A percentile compares a stretch with the other conserved stretches of the same genome.
phyloP scores from a whole-genome alignment of 2,797 vertebrate genomes.

The Hippopotamyrus pictus region DNA sequence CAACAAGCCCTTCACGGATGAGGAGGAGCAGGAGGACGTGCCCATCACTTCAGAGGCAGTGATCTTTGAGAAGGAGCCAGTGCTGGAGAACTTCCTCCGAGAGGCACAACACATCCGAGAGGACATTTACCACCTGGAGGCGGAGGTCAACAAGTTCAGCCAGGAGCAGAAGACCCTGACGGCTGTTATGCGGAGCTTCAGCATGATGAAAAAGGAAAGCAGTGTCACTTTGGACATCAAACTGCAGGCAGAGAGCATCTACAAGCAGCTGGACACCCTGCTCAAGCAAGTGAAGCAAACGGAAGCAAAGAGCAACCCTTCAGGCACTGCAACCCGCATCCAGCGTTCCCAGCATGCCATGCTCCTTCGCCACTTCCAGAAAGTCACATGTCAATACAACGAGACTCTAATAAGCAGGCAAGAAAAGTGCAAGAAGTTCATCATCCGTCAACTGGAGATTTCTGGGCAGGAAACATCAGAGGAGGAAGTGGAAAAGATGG shows the following conservation, averaged over 20 bases:
- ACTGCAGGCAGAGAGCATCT: conserved; percentile 73
- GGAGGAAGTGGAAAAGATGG: conserved; percentile 82
- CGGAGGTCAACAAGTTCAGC: conserved; percentile 73
- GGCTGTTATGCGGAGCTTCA: conserved; percentile 85
- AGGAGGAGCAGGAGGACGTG: conserved; percentile 56
- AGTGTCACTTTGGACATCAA: conserved; percentile 78
- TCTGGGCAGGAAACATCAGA: conserved; percentile 76
- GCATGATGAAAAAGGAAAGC: conserved; percentile 85
- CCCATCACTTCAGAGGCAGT: conserved; percentile 72
- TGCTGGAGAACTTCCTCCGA: conserved; percentile 73
- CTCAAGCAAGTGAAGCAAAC: conserved; percentile 66
- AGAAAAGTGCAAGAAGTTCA: conserved; percentile 84
- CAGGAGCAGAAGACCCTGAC: conserved; percentile 79
- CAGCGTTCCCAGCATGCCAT: conserved; percentile 70
- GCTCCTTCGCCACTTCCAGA: conserved; percentile 68
- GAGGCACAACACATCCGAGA: conserved; percentile 76
- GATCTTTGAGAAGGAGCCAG: conserved; percentile 81
- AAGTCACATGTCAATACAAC: conserved; percentile 78
- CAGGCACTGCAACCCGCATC: conserved; percentile 68
- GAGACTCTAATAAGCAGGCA: conserved; percentile 76
- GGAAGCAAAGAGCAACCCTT: conserved; percentile 63
- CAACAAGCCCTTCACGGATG: conserved; percentile 34
- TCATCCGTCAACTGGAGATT: conserved; percentile 83
- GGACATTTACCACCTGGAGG: conserved; percentile 67
- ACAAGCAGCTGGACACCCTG: conserved; percentile 68